Percentiles rank a stretch among this genome's conserved stretches.
Evolutionary conservation across 2,888 invertebrate genomes (phyloP).

Genomic region (Clitarchus hookeri): DNA sequence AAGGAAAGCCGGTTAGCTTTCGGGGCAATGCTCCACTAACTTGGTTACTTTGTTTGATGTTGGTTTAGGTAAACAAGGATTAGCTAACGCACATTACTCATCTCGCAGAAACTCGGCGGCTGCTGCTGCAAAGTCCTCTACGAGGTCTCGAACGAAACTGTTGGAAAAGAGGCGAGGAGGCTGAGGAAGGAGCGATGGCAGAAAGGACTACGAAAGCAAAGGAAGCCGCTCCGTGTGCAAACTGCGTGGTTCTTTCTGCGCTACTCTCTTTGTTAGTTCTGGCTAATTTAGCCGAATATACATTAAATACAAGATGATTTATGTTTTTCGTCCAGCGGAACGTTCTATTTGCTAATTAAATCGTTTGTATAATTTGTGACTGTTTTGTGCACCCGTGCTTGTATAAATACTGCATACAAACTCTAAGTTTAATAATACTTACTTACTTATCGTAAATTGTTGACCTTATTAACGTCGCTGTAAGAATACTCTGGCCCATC

Average conservation of each 20-base stretch:
- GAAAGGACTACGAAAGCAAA: conserved; percentile 1
- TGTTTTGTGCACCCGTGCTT: too few species aligned
- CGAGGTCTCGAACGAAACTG: neutral
- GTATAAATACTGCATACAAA: too few species aligned
- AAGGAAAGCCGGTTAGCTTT: conserved; percentile 32
- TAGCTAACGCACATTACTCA: conserved; percentile 34
- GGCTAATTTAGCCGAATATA: neutral
- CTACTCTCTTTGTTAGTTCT: neutral
- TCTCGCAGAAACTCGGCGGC: neutral
- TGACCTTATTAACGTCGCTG: too few species aligned
- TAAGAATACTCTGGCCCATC: too few species aligned
- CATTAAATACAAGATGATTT: too few species aligned
- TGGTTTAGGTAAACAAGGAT: conserved; percentile 39
- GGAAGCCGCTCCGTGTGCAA: conserved; percentile 3
- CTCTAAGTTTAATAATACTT: too few species aligned
- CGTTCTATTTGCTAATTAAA: neutral
- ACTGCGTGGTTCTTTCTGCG: neutral
- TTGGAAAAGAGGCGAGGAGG: neutral
- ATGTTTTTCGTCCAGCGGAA: neutral
- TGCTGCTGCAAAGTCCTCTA: neutral
- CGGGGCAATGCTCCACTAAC: conserved; percentile 34
- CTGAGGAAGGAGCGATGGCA: neutral
- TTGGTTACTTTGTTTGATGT: conserved; percentile 38
- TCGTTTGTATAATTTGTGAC: too few species aligned
- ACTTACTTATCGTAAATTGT: too few species aligned